Percentiles rank a stretch among this genome's conserved stretches.
Conservation (phyloP, 2,113 vertebrate genomes). For the Mugil cephalus region DNA sequence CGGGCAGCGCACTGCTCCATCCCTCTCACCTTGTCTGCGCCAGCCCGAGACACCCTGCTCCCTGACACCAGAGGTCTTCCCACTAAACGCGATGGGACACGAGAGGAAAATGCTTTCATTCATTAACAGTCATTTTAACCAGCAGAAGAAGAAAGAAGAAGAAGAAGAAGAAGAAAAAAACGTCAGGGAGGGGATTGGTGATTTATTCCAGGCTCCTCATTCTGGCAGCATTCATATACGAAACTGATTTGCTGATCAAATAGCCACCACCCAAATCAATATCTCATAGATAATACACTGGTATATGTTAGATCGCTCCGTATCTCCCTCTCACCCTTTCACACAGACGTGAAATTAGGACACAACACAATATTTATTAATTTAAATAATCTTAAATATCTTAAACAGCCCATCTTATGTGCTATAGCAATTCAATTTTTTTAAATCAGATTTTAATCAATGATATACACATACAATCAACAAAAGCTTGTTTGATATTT, state of each 20-base stretch:
- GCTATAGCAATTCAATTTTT: no score
- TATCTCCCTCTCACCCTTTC: background rate
- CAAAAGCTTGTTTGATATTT: no score
- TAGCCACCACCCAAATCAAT: constrained; percentile 7
- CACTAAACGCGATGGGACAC: constrained; percentile 5
- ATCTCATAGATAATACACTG: constrained; percentile 1
- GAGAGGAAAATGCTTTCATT: background rate
- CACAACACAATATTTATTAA: no score
- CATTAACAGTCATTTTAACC: background rate
- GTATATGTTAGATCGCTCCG: no score
- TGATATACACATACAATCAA: no score
- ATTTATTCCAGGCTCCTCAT: background rate
- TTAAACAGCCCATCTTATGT: no score
- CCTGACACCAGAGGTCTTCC: constrained; percentile 47
- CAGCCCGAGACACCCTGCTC: constrained; percentile 28
- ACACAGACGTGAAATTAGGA: background rate
- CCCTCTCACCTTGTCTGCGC: constrained; percentile 36
- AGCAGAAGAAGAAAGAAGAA: background rate
- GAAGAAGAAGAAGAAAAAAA: background rate
- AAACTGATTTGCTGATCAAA: constrained; percentile 2
- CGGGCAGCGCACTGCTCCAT: constrained; percentile 67
- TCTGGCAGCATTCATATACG: background rate
- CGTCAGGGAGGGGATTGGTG: background rate
- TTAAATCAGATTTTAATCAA: no score
- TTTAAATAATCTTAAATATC: no score